A percentile compares a stretch with the other conserved stretches of the same genome.
Evolutionary conservation across 2,888 invertebrate species (phyloP).

Genomic region (Meteorus colon): DNA sequence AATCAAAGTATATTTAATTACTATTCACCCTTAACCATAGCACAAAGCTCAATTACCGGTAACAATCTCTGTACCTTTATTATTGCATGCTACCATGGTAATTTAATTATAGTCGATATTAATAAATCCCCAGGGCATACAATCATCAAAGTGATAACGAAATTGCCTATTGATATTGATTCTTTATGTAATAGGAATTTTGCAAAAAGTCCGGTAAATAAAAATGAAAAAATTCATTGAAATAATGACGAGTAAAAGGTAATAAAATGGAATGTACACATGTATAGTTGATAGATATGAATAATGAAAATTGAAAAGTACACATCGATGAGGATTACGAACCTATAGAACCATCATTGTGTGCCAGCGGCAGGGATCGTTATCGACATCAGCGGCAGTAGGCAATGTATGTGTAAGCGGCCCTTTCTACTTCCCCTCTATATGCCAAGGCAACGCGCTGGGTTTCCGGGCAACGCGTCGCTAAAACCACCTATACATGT

Average conservation of each 20-base stretch:
- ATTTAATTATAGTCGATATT: slow-evolving; percentile 27
- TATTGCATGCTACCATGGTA: slow-evolving; percentile 10
- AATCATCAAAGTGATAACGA: slow-evolving; percentile 9
- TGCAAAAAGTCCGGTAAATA: background rate
- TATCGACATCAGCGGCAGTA: slow-evolving; percentile 5
- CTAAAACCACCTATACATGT: slow-evolving; percentile 39
- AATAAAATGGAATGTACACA: slow-evolving; percentile 33
- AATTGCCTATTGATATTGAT: background rate
- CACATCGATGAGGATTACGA: slow-evolving; percentile 59
- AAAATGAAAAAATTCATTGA: slow-evolving; percentile 19
- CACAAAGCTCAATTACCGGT: slow-evolving; percentile 31
- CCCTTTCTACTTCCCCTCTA: slow-evolving; percentile 36
- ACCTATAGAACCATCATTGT: slow-evolving; percentile 48
- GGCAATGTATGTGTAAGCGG: slow-evolving; percentile 36
- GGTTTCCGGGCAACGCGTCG: slow-evolving; percentile 43
- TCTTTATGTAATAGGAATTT: background rate
- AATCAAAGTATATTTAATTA: slow-evolving; percentile 41
- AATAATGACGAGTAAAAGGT: slow-evolving; percentile 32
- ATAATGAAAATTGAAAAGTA: slow-evolving; percentile 54
- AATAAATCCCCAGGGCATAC: slow-evolving; percentile 41
- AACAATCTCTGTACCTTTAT: slow-evolving; percentile 22
- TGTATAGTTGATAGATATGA: slow-evolving; percentile 29
- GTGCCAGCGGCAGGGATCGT: slow-evolving; percentile 32
- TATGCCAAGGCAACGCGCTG: slow-evolving; percentile 26
- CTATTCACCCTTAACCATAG: slow-evolving; percentile 21